Evolutionary conservation across 2,888 invertebrate species (phyloP), one percentile per base, ranked within the genome.

Genomic region (Artemia sp.): DNA sequence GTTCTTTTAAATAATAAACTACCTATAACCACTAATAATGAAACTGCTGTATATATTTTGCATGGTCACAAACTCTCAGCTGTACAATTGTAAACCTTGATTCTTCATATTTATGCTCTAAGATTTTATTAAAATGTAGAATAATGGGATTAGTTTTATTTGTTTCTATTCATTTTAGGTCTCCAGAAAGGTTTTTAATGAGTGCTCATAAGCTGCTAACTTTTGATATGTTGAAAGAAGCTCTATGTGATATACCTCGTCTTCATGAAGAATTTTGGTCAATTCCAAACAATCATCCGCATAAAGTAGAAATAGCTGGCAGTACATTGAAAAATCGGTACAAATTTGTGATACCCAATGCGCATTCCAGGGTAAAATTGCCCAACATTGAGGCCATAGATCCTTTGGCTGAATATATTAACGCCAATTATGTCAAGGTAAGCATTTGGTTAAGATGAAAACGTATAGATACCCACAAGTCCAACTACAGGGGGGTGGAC

Each of bases 261-360:
- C 77, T 94, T 69, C 87, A 90, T 76, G 88, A 90, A 75, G 93
- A 94, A 78, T 94, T 94, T 77, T 93, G 92, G 92, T 92, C 92
- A 78, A 86, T 94, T 76, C 93, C 93, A 0, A 84, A 90, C 72
- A 94, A 94, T 79, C 87, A 91, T 73, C 92, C 92, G 73, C 92
- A 92, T 76, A 90, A 90, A 76, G 87, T 91, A 10, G 86, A 89
- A 75, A 88, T 93, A 1, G 88, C 89, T 51, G 93, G 93, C 0
- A 90, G 91, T 51, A 90, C 91, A 74, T 83, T 86, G 12, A 92
- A 92, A 80, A 94, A 94, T 78, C 84, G 94, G 73, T 94, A 94
- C 76, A 86, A 88, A 77, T 87, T 90, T 0, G 92, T 94, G 69
- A 81, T 94, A 76, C 91, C 93, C 51, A 92, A 93, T 78, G 89